Base-by-base conservation (phyloP, 2,888 invertebrate genomes). In the Melieria picta region DNA sequence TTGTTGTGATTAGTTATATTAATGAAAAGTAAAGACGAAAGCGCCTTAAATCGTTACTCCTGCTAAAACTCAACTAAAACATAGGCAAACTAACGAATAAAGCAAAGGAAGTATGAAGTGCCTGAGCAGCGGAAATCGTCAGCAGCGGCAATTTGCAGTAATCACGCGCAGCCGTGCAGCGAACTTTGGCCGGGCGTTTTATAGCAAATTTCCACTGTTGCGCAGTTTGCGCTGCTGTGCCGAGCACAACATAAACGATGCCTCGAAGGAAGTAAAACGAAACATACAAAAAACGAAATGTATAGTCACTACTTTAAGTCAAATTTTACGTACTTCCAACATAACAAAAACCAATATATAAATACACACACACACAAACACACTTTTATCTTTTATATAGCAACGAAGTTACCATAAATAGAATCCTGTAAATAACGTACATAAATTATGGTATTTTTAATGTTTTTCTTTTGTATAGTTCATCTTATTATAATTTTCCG, bases 271-370 rank as follows among this genome's bases (percentile, higher is more conserved):
- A 65, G 61, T 56, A 58, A 69, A 72, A 65, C 57, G 60, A 73
- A 70, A 71, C 42, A 67, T 63, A 75, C 61, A 69, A 69, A 65
- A 56, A 55, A 74, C 63, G 72, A 73, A 85, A 85, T 87, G 85
- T 86, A 86, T 87, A 86, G 86, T 86, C 86, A 86, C 85, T 87
- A 87, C 79, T 85, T 85, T 86, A 86, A 86, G 86, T 80, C 80
- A 80, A 83, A 77, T 80, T 81, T 80, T 78, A 30, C 30, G 30
- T 76, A 60, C 66, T 66, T 65, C 42, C 66, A 66, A 66, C n/a
- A 13, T 16, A 57, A 57, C 10, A 57, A 57, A 16, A 57, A 30
- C 48, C 4, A 30, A 67, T 63, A 57, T 71, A 46, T 73, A 64
- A 71, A 52, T 42, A 74, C 65, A 74, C 30, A 65, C 43, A 65